Evolutionary conservation across 2,113 vertebrate species (phyloP).

Genomic region (Gasterosteus aculeatus): DNA sequence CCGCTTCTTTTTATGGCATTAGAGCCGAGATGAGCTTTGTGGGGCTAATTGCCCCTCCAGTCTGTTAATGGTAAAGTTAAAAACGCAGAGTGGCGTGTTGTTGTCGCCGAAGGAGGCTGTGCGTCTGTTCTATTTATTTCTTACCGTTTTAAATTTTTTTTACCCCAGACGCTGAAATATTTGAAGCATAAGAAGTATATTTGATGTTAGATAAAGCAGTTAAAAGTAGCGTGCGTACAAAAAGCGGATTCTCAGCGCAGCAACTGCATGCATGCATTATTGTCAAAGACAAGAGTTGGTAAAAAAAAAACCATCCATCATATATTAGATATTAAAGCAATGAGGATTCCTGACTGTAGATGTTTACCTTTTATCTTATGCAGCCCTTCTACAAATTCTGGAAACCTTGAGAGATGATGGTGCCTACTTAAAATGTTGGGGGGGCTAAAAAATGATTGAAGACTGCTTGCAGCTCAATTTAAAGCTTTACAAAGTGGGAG

Average conservation of each 20-base stretch:
- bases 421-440: neutral
- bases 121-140: neutral
- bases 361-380: neutral
- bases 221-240: neutral
- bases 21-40: slow-evolving; percentile 45
- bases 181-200: neutral
- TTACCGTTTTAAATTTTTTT: slow-evolving; percentile 6
- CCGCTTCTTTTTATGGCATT: slow-evolving; percentile 39
- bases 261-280: neutral
- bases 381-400: slow-evolving; percentile 13
- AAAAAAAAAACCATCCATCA: neutral
- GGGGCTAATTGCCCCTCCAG: slow-evolving; percentile 52
- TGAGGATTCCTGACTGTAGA: slow-evolving; percentile 8
- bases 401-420: slow-evolving; percentile 7
- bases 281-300: neutral
- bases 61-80: slow-evolving; percentile 38
- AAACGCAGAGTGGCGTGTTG: slow-evolving; percentile 42
- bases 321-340: slow-evolving; percentile 20
- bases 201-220: neutral
- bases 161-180: neutral
- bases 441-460: neutral
- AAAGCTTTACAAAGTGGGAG: neutral
- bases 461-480: neutral
- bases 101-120: slow-evolving; percentile 5
- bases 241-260: neutral